Evolutionary conservation across 2,113 vertebrate species (phyloP), one percentile per base, ranked within the genome.

Genomic region (Balaenoptera acutorostrata): DNA sequence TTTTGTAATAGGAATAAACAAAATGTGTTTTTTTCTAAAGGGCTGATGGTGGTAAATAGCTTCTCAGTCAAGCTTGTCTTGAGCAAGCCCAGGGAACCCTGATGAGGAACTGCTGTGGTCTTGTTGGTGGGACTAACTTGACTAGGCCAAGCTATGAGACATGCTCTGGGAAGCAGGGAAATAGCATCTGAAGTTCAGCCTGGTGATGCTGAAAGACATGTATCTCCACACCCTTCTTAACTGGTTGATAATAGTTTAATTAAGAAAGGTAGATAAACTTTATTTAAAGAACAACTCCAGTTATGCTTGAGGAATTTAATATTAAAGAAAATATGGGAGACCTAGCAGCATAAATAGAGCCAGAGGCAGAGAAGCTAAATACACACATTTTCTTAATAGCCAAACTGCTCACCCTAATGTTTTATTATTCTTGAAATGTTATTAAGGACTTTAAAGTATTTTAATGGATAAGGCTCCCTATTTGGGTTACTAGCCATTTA

Each of bases 291-390:
- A 90, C 11, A 61, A 39, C 21, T 82, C 33, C 39, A 77, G 55
- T 80, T 80, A 80, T 95, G 39, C 49, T 57, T 71, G 52, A 78
- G 64, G 74, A 94, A 95, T 77, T 88, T 96, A 66, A 82, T 91
- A 64, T 84, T 86, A 93, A 81, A 88, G 39, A 36, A 96, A 95
- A 63, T 82, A 83, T 63, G 78, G 27, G 72, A 93, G 17, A 39
- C 3, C 44, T 88, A 83, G n/a, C 25, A 87, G 44, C 44, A 96
- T 33, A 96, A 95, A 93, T 59, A 91, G 31, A 93, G 14, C 14
- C 72, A 89, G 44, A 81, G 12, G 9, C 66, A 95, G 66, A 81
- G 49, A 96, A 74, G 25, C 41, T 88, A 78, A 84, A 87, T 55
- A 80, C 8, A 89, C 27, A 80, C 49, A 90, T 93, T 75, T 25